Evolutionary conservation across 1,140 invertebrate genomes (phyloP).

Genomic region (roundworm (Caenorhabditis elegans)): WBcel235 BX284603.4:4018501-4019000

Average conservation of each 20-base stretch:
- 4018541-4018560: neutral
- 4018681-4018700: neutral
- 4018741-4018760: neutral
- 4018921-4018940: neutral
- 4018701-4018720: neutral
- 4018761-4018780: neutral
- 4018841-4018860: no score
- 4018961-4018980: conserved; percentile 21
- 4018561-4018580: neutral
- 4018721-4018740: neutral
- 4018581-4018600: neutral
- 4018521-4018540: conserved; percentile 1
- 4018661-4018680: neutral
- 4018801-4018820: neutral
- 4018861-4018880: no score
- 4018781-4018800: no score
- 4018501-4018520: no score
- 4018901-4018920: no score
- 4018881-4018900: no score
- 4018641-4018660: conserved; percentile 27
- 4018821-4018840: neutral
- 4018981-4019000: neutral
- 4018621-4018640: neutral
- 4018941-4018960: neutral
- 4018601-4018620: neutral